phyloP scores from a whole-genome alignment of 2,888 invertebrate species.

The Adineta ricciae region DNA sequence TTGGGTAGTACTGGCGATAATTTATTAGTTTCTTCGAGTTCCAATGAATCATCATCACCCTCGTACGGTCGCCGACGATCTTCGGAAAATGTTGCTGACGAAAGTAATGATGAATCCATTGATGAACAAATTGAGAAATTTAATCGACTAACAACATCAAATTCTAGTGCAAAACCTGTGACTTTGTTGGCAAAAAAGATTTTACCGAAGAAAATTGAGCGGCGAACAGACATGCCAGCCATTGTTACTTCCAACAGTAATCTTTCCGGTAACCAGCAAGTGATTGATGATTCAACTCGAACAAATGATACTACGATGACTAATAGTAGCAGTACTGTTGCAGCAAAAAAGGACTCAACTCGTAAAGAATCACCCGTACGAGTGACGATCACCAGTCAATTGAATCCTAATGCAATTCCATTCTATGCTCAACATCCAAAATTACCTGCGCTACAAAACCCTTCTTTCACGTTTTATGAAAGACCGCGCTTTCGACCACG shows the following conservation, averaged over 20 bases:
- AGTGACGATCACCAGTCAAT: background rate
- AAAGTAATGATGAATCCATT: slow-evolving; percentile 4
- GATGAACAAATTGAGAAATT: slow-evolving; percentile 7
- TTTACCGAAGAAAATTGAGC: background rate
- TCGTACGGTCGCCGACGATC: background rate
- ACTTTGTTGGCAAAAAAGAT: background rate
- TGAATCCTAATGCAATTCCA: background rate
- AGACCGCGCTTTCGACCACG: background rate
- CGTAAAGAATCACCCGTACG: background rate
- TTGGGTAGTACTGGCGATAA: background rate
- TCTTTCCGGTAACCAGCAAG: background rate
- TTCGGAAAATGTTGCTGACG: background rate
- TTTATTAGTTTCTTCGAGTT: background rate
- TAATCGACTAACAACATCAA: background rate
- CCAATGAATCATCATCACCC: background rate
- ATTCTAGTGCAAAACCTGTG: background rate
- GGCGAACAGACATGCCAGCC: background rate
- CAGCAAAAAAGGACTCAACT: background rate
- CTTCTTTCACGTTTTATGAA: slow-evolving; percentile 16
- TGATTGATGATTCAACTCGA: background rate
- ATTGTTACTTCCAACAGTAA: background rate
- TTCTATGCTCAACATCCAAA: background rate
- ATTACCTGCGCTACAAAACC: background rate
- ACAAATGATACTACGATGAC: background rate
- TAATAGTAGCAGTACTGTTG: background rate